Conservation (phyloP, 2,797 vertebrate genomes). For the Lagodon rhomboides region DNA sequence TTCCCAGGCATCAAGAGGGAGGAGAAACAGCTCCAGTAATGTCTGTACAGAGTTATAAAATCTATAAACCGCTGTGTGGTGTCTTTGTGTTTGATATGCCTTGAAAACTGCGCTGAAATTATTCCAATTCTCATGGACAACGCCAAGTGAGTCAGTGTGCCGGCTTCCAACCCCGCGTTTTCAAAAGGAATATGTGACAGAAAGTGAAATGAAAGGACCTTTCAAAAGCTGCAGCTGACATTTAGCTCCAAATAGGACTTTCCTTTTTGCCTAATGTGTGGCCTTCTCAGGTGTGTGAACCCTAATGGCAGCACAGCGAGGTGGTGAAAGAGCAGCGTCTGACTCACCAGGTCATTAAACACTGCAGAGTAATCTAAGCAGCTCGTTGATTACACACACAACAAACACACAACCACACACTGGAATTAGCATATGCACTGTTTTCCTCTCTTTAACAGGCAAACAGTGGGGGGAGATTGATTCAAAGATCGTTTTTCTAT, state of each 20-base stretch:
- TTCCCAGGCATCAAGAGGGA: not conserved
- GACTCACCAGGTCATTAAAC: constrained; percentile 49
- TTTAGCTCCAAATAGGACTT: constrained; percentile 16
- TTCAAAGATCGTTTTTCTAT: not conserved
- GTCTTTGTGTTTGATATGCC: constrained; percentile 19
- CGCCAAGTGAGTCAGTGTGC: not conserved
- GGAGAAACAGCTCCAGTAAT: not conserved
- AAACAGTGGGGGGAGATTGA: not conserved
- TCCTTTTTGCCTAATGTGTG: constrained; percentile 21
- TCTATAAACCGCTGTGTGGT: not conserved
- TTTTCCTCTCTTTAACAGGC: not conserved
- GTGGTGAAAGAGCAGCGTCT: constrained; percentile 46
- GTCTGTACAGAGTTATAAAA: not conserved
- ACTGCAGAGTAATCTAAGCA: constrained; percentile 23
- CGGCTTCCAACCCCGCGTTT: not conserved
- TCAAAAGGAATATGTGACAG: constrained; percentile 20
- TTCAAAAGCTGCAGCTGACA: constrained; percentile 32
- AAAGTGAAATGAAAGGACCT: constrained; percentile 27
- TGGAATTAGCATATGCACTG: not conserved
- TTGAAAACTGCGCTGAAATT: constrained; percentile 4
- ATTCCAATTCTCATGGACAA: not conserved
- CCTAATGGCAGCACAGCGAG: constrained; percentile 28
- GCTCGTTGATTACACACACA: constrained; percentile 24
- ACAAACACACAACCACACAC: constrained; percentile 12
- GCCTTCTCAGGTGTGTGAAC: constrained; percentile 24